Base-by-base conservation (phyloP, 1,140 invertebrate species). In the Piezodorus guildinii region DNA sequence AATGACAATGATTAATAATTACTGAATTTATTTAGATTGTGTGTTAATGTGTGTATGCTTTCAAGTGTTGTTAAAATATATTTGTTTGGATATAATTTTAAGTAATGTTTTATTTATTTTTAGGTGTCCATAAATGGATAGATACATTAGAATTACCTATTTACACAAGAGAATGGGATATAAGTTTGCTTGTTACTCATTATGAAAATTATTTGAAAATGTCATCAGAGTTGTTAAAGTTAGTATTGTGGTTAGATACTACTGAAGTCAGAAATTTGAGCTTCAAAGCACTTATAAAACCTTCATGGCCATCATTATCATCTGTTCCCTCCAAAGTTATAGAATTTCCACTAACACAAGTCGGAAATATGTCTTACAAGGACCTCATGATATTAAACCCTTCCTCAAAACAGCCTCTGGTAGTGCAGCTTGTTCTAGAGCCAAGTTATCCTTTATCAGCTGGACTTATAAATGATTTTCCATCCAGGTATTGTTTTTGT, bases 331-430 rank as follows among this genome's bases (percentile, higher is more conserved):
- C 75, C 66, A 76, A 76, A 60, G 71, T 78, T 45, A 72, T 90
- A 62, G 77, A 77, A 63, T 91, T 91, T 77, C 88, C 90, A 12
- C 73, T 91, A 30, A 91, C 89, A 8, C 88, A 91, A 76, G 81
- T 92, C 65, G 86, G 86, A 56, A 90, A 90, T 73, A 79, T 79
- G 43, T 83, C 86, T n/a, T 81, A 84, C 64, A 74, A 77, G 65
- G 78, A 79, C 60, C 72, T 86, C 45, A 78, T 77, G 44, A 70
- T 87, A 39, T 70, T 76, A 63, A 87, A 87, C 76, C 84, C 85
- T 45, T 80, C 80, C 30, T 75, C 76, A 69, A 77, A 76, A 71
- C 68, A 70, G 34, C 77, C 79, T 62, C 65, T 86, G 23, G 69
- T 83, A 14, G 72, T 85, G 61, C 85, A 87, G 65, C 72, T 86